These are phyloP conservation scores for Hydrotaea cyrtoneurina DNA, from an alignment of 2,888 invertebrate genomes.

Conservation along the genomic window DNA sequence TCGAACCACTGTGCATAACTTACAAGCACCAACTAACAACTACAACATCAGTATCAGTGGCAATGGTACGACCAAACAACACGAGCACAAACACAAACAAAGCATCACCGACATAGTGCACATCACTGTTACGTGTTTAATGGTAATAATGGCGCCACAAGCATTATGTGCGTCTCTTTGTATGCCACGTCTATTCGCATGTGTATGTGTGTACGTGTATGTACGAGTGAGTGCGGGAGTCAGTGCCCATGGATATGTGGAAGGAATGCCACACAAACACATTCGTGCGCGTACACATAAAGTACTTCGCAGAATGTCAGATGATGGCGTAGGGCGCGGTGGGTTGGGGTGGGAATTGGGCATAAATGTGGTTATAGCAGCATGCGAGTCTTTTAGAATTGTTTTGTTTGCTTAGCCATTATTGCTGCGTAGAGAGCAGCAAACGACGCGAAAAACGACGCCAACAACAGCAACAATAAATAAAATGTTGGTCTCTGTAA, in stretches of 20 bases:
- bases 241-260: too few relatives aligned
- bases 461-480: slow-evolving; percentile 1
- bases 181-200: background rate
- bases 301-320: too few relatives aligned
- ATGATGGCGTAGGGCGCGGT: too few relatives aligned
- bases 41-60: background rate
- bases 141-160: slow-evolving; percentile 61
- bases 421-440: slow-evolving; percentile 42
- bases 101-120: background rate
- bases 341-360: background rate
- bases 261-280: slow-evolving; percentile 48
- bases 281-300: background rate
- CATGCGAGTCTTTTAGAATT: slow-evolving; percentile 40
- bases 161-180: slow-evolving; percentile 25
- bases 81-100: background rate
- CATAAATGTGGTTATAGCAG: slow-evolving; percentile 15
- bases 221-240: slow-evolving; percentile 71
- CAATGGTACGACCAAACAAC: background rate
- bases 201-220: slow-evolving; percentile 59
- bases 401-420: slow-evolving; percentile 63
- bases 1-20: background rate
- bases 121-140: slow-evolving; percentile 50
- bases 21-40: slow-evolving; percentile 21
- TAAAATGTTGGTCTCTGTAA: slow-evolving; percentile 5
- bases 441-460: slow-evolving; percentile 29